phyloP scores from a whole-genome alignment of 2,888 invertebrate genomes.

The Frankliniella intonsa region DNA sequence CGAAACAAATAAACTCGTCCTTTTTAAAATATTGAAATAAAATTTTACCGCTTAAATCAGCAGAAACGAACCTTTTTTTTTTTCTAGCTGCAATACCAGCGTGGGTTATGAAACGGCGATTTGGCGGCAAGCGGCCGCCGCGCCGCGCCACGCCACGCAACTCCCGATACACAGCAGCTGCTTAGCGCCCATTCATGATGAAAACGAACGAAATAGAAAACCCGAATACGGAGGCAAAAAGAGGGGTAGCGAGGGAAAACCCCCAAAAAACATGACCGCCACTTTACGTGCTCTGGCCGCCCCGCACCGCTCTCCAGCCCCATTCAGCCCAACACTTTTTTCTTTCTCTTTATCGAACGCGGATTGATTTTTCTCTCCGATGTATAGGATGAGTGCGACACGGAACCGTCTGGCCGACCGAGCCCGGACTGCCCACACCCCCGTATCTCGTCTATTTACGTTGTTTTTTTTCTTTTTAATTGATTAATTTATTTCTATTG shows the following conservation, averaged over 20 bases:
- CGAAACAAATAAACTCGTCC: too few relatives aligned
- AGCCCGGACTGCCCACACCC: too few relatives aligned
- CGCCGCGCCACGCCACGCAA: too few relatives aligned
- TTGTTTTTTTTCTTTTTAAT: neutral
- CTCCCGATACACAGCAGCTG: slow-evolving; percentile 8
- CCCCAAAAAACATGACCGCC: neutral
- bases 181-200: slow-evolving; percentile 2
- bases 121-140: too few relatives aligned
- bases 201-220: neutral
- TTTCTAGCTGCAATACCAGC: too few relatives aligned
- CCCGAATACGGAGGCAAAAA: neutral
- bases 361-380: slow-evolving; percentile 18
- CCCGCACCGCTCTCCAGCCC: neutral
- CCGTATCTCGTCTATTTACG: neutral
- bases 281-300: neutral
- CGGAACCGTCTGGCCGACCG: neutral
- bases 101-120: too few relatives aligned
- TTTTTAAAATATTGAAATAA: too few relatives aligned
- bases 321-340: neutral
- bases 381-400: neutral
- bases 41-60: too few relatives aligned
- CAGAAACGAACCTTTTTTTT: too few relatives aligned
- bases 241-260: neutral
- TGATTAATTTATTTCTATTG: too few relatives aligned
- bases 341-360: neutral